Evolutionary conservation across 2,797 vertebrate species (phyloP).

Genomic region (Oreortyx pictus): DNA sequence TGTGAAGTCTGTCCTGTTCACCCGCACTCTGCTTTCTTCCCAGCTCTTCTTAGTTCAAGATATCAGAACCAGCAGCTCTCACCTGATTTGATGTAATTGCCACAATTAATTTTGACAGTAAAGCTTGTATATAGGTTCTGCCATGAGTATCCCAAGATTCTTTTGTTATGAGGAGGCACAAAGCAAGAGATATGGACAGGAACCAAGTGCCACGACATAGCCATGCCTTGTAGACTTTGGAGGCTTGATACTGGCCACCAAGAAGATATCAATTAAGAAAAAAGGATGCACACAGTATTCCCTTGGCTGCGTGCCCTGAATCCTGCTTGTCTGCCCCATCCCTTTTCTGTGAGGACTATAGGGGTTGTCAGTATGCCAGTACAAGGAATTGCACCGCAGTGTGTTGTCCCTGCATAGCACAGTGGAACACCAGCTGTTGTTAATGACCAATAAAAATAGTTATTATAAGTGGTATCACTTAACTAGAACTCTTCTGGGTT

Average conservation of each 20-base stretch:
- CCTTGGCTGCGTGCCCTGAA: background rate
- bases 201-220: background rate
- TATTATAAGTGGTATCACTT: background rate
- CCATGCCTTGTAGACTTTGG: background rate
- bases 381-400: background rate
- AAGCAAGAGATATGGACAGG: background rate
- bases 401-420: background rate
- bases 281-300: background rate
- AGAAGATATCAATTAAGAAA: background rate
- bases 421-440: background rate
- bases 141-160: background rate
- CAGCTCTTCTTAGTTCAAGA: constrained; percentile 36
- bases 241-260: background rate
- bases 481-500: background rate
- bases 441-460: background rate
- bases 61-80: constrained; percentile 22
- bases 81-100: constrained; percentile 25
- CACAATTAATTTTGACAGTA: constrained; percentile 22
- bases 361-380: accelerated
- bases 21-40: constrained; percentile 9
- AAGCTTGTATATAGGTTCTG: constrained; percentile 28
- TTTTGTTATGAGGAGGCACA: background rate
- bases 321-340: background rate
- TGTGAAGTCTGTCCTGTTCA: background rate
- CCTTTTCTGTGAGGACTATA: background rate